Evolutionary conservation across 2,113 vertebrate genomes (phyloP), one percentile per base, ranked within the genome.

Genomic region (Serinus canaria): DNA sequence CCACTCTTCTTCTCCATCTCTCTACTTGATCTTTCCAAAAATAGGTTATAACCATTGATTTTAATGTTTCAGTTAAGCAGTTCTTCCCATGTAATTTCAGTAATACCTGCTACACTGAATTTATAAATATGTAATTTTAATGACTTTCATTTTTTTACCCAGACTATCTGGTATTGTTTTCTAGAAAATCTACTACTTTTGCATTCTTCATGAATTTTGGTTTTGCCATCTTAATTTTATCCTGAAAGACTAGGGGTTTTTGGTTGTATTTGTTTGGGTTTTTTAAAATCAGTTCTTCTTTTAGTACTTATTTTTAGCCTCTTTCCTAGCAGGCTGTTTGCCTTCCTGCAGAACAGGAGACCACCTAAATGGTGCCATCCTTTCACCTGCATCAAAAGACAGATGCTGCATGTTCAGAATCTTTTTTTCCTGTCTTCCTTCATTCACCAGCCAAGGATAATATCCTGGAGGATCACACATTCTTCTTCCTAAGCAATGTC

Each of bases 11-110:
- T 58, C 46, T 60, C 28, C 37, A 52, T 73, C 35, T 70, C 43
- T 69, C 50, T 70, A 58, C 68, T 78, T 94, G 82, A 81, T 93
- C 72, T 90, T 93, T 92, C 55, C 33, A 35, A 90, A 92, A 93
- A 86, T 81, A 90, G 76, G 44, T 89, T 89, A 92, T 87, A 78
- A 87, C 15, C 15, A 60, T 68, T 90, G 83, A 95, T 81, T 93
- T 92, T 78, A 78, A 81, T 87, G 60, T 89, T 89, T 58, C 31
- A 27, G 27, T 93, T 89, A 78, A 0, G 1, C 60, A 81, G 27
- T 86, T 92, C 47, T 87, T 93, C 27, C 64, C 24, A 53, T 60
- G 27, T 86, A 31, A 41, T 78, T 52, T 55, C 76, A 81, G 39
- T 70, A 89, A 74, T 47, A 78, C 19, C 49, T 52, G 20, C 47